Evolutionary conservation across 1,140 invertebrate genomes (phyloP).

Genomic region (Episyrphus balteatus): DNA sequence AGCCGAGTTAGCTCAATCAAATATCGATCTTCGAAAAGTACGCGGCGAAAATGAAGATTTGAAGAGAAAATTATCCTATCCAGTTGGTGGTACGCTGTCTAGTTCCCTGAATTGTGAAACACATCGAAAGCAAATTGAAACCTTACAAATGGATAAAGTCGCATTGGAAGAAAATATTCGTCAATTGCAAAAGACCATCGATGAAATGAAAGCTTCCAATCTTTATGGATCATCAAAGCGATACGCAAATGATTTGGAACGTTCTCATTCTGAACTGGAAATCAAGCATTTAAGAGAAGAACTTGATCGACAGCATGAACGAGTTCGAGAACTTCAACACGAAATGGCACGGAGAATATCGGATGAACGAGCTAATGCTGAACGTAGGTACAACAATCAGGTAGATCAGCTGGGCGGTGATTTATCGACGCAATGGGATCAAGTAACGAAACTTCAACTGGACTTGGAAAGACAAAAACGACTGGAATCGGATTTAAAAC

Average conservation of each 20-base stretch:
- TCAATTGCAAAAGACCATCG: constrained; percentile 51
- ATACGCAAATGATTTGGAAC: constrained; percentile 63
- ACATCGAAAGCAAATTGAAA: constrained; percentile 55
- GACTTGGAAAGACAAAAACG: constrained; percentile 66
- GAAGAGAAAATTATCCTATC: constrained; percentile 47
- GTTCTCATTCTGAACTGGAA: constrained; percentile 62
- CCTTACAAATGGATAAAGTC: constrained; percentile 57
- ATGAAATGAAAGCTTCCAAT: constrained; percentile 51
- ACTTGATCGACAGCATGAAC: constrained; percentile 55
- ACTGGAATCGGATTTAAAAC: constrained; percentile 57
- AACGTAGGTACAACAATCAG: constrained; percentile 57
- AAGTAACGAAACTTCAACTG: constrained; percentile 60
- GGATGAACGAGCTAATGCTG: constrained; percentile 60
- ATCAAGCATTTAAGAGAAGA: constrained; percentile 62
- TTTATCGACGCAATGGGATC: constrained; percentile 65
- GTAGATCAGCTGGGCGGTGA: constrained; percentile 66
- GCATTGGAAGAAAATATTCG: constrained; percentile 52
- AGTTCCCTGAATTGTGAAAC: constrained; percentile 36
- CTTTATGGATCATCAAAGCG: constrained; percentile 54
- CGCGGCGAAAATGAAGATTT: constrained; percentile 54
- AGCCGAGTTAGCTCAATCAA: constrained; percentile 63
- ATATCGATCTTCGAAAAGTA: constrained; percentile 59
- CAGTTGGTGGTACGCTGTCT: constrained; percentile 21
- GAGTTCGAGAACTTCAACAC: constrained; percentile 42
- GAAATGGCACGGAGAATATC: constrained; percentile 47